phyloP scores from a whole-genome alignment of 2,797 vertebrate species.

The Cirrhinus mrigala region DNA sequence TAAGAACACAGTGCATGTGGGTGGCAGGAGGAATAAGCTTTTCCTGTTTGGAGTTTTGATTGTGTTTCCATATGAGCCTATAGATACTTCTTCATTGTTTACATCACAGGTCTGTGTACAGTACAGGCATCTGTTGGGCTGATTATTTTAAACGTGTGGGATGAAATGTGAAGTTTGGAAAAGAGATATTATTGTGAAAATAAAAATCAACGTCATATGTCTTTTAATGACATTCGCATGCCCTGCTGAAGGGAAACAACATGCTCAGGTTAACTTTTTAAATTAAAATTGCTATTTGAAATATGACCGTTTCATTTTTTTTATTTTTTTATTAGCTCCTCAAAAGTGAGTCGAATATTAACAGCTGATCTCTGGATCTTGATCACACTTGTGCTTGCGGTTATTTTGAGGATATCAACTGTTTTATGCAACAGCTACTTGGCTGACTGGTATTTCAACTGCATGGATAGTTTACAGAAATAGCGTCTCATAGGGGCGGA shows the following conservation, averaged over 20 bases:
- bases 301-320: conserved; percentile 2
- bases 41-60: conserved; percentile 41
- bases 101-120: conserved; percentile 50
- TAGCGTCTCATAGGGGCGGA: background rate
- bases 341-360: background rate
- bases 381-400: conserved; percentile 9
- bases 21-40: background rate
- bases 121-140: conserved; percentile 37
- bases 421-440: conserved; percentile 17
- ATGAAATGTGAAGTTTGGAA: conserved; percentile 43
- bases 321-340: background rate
- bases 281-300: conserved; percentile 65
- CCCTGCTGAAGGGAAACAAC: conserved; percentile 30
- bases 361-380: background rate
- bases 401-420: conserved; percentile 35
- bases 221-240: conserved; percentile 49
- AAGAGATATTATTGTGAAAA: conserved; percentile 25
- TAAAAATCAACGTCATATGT: background rate
- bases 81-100: conserved; percentile 61
- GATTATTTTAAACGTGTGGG: conserved; percentile 33
- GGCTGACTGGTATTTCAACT: conserved; percentile 5
- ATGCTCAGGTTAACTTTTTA: conserved; percentile 63
- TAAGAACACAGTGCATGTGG: background rate
- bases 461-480: background rate
- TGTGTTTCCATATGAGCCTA: conserved; percentile 50